These are phyloP conservation scores for Watsonalla cultraria DNA, from an alignment of 2,888 invertebrate genomes.

Conservation along the genomic window DNA sequence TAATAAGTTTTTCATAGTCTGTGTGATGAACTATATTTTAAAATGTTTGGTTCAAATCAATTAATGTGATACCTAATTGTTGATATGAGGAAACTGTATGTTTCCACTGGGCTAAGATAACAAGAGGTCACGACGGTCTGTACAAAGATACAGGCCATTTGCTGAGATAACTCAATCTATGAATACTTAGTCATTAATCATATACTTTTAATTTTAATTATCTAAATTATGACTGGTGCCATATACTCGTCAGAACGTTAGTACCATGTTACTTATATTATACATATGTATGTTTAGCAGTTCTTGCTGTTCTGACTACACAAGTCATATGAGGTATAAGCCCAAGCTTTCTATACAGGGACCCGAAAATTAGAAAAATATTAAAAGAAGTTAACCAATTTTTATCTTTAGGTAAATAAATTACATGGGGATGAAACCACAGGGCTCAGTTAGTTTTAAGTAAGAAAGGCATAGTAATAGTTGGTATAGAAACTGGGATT, in stretches of 20 bases:
- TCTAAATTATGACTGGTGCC: not conserved
- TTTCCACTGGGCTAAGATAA: conserved; percentile 71
- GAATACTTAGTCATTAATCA: conserved; percentile 44
- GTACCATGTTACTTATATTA: not conserved
- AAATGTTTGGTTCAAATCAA: not conserved
- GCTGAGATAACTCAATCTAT: conserved; percentile 62
- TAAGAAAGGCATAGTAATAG: too few relatives aligned
- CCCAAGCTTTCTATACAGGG: too few relatives aligned
- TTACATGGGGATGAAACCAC: too few relatives aligned
- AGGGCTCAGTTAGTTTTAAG: too few relatives aligned
- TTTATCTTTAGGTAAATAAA: too few relatives aligned
- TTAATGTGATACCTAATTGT: not conserved
- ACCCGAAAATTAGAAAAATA: too few relatives aligned
- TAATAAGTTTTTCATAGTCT: not conserved
- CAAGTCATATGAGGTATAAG: too few relatives aligned
- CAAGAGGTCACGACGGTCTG: conserved; percentile 61
- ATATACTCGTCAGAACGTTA: not conserved
- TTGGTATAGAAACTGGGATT: too few relatives aligned
- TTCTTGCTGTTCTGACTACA: too few relatives aligned
- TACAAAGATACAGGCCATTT: conserved; percentile 69
- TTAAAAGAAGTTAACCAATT: too few relatives aligned
- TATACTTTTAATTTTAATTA: conserved; percentile 25
- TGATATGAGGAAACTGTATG: conserved; percentile 61
- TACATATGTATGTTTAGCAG: too few relatives aligned
- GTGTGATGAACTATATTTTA: not conserved